Percentiles rank a stretch among this genome's conserved stretches.
These are phyloP conservation scores for Jordanella pulchra DNA, from an alignment of 2,797 vertebrate genomes.

Conservation along the genomic window DNA sequence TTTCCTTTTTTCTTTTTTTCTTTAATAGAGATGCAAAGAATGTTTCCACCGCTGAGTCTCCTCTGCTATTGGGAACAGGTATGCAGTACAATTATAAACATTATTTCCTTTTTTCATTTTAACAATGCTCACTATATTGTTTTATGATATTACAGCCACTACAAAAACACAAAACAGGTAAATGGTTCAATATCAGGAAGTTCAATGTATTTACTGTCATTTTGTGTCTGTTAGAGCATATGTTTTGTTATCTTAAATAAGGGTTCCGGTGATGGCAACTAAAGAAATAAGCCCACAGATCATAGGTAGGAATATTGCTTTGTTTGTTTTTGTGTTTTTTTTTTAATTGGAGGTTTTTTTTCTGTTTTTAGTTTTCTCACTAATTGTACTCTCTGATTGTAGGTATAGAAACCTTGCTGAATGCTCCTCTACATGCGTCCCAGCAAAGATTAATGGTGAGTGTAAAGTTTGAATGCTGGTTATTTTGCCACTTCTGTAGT, in stretches of 20 bases:
- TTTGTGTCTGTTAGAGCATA: neutral
- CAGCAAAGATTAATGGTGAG: constrained; percentile 70
- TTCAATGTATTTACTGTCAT: neutral
- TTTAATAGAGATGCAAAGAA: constrained; percentile 74
- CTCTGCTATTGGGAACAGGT: constrained; percentile 57
- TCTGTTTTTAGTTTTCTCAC: neutral
- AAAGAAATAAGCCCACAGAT: constrained; percentile 60
- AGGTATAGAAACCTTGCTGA: constrained; percentile 79
- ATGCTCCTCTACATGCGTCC: constrained; percentile 67
- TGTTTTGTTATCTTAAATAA: constrained; percentile 30
- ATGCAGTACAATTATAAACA: neutral
- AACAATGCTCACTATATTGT: constrained; percentile 21
- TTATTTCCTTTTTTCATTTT: neutral
- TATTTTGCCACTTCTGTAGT: neutral
- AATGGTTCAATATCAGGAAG: neutral
- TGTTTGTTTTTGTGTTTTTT: constrained; percentile 2
- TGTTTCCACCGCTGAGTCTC: constrained; percentile 55
- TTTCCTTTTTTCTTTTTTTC: constrained; percentile 37
- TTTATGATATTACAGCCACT: constrained; percentile 38
- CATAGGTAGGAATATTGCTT: constrained; percentile 49
- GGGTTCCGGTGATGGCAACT: constrained; percentile 30
- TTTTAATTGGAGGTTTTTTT: neutral
- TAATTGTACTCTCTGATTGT: constrained; percentile 25
- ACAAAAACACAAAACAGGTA: constrained; percentile 63
- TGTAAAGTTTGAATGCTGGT: neutral